These are phyloP conservation scores for Drosophila paulistorum DNA, from an alignment of 1,140 invertebrate genomes.

Conservation along the genomic window DNA sequence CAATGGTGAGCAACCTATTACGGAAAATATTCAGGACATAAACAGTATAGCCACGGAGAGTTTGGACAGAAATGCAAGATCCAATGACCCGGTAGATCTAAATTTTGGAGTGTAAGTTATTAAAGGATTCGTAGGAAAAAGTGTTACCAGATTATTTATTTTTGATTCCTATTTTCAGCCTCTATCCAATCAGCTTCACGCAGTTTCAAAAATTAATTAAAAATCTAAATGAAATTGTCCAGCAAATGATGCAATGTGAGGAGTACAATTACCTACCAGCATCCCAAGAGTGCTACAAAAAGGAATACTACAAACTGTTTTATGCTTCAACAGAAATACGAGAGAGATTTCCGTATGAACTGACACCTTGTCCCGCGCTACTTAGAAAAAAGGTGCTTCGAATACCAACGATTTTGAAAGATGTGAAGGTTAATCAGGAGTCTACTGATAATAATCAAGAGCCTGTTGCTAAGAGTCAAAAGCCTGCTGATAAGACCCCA, in stretches of 20 bases:
- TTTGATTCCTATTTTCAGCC: background rate
- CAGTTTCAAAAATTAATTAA: conserved; percentile 30
- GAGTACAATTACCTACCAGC: conserved; percentile 1
- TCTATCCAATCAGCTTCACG: conserved; percentile 23
- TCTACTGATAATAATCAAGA: no score
- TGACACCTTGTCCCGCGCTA: conserved; percentile 40
- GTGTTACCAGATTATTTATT: background rate
- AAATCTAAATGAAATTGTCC: conserved; percentile 40
- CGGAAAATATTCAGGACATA: background rate
- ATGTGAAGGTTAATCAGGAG: background rate
- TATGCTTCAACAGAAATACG: conserved; percentile 34
- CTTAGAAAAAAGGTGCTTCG: conserved; percentile 27
- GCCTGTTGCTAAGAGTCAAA: no score
- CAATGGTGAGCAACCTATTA: background rate
- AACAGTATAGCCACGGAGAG: background rate
- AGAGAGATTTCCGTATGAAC: conserved; percentile 22
- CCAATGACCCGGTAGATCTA: background rate
- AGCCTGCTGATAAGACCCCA: no score
- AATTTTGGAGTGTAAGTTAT: conserved; percentile 24
- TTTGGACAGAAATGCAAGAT: background rate
- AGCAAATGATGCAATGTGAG: conserved; percentile 30
- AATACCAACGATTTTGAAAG: background rate
- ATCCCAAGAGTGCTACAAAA: conserved; percentile 25
- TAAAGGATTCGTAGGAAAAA: no score
- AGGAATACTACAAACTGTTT: conserved; percentile 40